Conservation (phyloP, 2,113 vertebrate species). For the Siphamia tubifer region DNA sequence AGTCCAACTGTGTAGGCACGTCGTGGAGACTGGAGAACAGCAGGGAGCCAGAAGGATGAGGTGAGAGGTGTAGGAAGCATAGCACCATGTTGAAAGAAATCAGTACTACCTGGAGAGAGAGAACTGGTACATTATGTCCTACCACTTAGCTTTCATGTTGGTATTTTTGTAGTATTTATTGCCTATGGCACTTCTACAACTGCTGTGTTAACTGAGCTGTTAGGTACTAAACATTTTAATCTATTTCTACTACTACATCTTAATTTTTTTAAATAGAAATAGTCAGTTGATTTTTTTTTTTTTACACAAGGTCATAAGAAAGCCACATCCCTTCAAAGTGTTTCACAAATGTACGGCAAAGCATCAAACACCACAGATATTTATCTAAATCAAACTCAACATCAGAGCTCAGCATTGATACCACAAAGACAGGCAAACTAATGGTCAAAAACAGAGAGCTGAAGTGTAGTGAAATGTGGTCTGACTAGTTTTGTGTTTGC, state of each 20-base stretch:
- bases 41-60: conserved; percentile 60
- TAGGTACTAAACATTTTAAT: conserved; percentile 24
- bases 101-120: conserved; percentile 52
- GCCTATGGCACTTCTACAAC: conserved; percentile 28
- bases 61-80: conserved; percentile 51
- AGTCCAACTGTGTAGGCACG: conserved; percentile 59
- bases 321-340: neutral
- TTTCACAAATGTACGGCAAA: neutral
- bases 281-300: neutral
- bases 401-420: neutral
- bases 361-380: neutral
- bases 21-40: conserved; percentile 56
- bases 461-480: neutral
- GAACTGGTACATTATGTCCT: conserved; percentile 54
- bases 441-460: conserved; percentile 1
- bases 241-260: conserved; percentile 12
- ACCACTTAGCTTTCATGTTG: conserved; percentile 53
- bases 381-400: neutral
- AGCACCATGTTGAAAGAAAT: conserved; percentile 65
- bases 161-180: conserved; percentile 50
- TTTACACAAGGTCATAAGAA: neutral
- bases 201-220: conserved; percentile 38
- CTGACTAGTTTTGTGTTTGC: too few relatives aligned
- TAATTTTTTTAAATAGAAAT: neutral
- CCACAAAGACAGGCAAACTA: neutral